A percentile compares a stretch with the other conserved stretches of the same genome.
Evolutionary conservation across 2,113 vertebrate genomes (phyloP).

Genomic region (Sinocyclocheilus rhinocerous): DNA sequence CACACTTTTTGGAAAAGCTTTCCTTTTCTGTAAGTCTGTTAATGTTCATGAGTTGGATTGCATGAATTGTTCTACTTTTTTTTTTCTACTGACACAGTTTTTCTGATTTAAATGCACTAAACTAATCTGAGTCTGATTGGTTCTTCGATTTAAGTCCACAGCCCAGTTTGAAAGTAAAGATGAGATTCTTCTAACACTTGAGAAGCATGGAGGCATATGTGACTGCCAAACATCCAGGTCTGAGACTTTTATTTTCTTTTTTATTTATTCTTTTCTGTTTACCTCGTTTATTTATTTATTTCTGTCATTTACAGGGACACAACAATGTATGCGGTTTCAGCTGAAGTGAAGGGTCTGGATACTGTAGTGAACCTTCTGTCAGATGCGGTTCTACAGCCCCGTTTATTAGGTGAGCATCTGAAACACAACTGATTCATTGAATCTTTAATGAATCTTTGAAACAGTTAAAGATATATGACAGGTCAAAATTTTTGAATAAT

Average conservation of each 20-base stretch:
- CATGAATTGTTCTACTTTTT: background rate
- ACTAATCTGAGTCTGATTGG: background rate
- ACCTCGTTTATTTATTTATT: background rate
- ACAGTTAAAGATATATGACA: background rate
- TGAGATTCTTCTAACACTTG: conserved; percentile 90
- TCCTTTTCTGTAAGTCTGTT: conserved; percentile 90
- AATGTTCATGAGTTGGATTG: background rate
- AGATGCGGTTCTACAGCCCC: conserved; percentile 87
- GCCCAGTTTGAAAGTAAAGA: conserved; percentile 91
- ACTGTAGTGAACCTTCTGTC: conserved; percentile 88
- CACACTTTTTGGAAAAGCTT: conserved; percentile 95
- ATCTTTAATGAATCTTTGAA: background rate
- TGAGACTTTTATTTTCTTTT: background rate
- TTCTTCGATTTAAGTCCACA: conserved; percentile 81
- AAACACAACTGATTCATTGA: background rate
- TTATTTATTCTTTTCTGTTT: background rate
- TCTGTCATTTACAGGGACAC: conserved; percentile 84
- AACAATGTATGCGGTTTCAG: conserved; percentile 96
- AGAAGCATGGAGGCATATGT: conserved; percentile 95
- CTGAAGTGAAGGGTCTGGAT: conserved; percentile 90
- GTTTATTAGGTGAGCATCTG: conserved; percentile 81
- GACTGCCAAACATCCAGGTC: conserved; percentile 97
- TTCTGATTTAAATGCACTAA: background rate
- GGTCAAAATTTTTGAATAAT: too few relatives aligned
- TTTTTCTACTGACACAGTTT: background rate